Evolutionary conservation across 2,797 vertebrate species (phyloP).

Genomic region (Apogon hyalosoma): DNA sequence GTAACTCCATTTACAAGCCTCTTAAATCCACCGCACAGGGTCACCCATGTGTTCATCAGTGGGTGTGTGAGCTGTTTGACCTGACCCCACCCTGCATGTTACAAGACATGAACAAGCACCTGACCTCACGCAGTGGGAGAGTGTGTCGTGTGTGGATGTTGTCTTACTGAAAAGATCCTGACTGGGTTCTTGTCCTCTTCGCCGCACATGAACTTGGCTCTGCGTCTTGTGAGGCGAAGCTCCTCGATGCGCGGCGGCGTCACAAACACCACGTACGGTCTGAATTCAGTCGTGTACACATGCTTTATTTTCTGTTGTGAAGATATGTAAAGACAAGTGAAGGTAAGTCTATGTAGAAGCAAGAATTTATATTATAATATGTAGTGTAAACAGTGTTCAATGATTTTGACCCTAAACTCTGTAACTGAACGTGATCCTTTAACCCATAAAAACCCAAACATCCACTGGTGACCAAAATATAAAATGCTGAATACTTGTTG

Average conservation of each 20-base stretch:
- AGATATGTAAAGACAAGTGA: constrained; percentile 1
- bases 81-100: constrained; percentile 42
- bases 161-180: constrained; percentile 89
- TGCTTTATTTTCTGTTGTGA: constrained; percentile 88
- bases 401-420: too few relatives aligned
- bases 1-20: constrained; percentile 55
- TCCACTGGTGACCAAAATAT: too few relatives aligned
- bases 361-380: not conserved
- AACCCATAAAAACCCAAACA: too few relatives aligned
- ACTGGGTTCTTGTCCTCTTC: constrained; percentile 84
- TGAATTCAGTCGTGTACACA: constrained; percentile 91
- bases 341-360: constrained; percentile 8
- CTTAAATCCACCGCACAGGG: constrained; percentile 47
- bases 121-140: constrained; percentile 24
- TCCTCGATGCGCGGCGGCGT: constrained; percentile 91
- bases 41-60: constrained; percentile 35
- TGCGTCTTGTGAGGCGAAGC: constrained; percentile 91
- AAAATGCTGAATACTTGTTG: too few relatives aligned
- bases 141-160: constrained; percentile 27
- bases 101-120: constrained; percentile 50
- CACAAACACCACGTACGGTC: constrained; percentile 95
- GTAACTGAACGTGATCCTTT: too few relatives aligned
- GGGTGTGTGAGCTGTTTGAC: constrained; percentile 47
- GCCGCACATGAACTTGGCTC: constrained; percentile 88
- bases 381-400: too few relatives aligned